phyloP scores from a whole-genome alignment of 2,113 vertebrate genomes.

The Symphodus melops region DNA sequence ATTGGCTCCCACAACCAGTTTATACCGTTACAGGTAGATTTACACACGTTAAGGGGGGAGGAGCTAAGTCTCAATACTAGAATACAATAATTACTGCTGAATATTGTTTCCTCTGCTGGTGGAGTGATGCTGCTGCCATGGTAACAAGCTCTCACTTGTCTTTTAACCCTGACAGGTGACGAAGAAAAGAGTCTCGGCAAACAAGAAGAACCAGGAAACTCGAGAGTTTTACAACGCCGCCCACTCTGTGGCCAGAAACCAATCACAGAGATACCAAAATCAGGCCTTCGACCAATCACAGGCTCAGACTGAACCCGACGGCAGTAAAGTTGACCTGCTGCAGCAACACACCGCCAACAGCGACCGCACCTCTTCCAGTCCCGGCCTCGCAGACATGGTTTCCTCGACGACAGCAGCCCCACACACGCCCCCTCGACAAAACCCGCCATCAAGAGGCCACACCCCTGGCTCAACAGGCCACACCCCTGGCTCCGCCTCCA shows the following conservation, averaged over 20 bases:
- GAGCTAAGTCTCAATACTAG: no score
- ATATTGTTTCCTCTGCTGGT: not conserved
- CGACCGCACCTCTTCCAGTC: conserved; percentile 55
- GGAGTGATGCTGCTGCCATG: not conserved
- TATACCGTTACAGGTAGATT: conserved; percentile 93
- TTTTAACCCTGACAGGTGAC: conserved; percentile 87
- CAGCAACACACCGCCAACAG: conserved; percentile 63
- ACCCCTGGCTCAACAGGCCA: conserved; percentile 83
- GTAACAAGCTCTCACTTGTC: not conserved
- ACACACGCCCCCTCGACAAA: conserved; percentile 77
- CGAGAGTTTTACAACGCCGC: conserved; percentile 85
- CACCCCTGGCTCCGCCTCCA: conserved; percentile 87
- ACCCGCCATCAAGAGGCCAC: conserved; percentile 58
- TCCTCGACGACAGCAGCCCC: conserved; percentile 37
- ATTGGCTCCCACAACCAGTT: conserved; percentile 94
- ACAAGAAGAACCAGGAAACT: conserved; percentile 87
- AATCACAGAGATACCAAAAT: conserved; percentile 51
- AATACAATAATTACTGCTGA: no score
- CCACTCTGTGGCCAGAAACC: conserved; percentile 68
- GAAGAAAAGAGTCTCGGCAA: conserved; percentile 94
- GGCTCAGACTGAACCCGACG: conserved; percentile 17
- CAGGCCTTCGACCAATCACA: conserved; percentile 40
- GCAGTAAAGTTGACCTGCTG: conserved; percentile 56
- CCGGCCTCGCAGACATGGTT: not conserved
- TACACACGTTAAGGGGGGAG: no score